Evolutionary conservation across 2,888 invertebrate genomes (phyloP), one percentile per base, ranked within the genome.

Genomic region (Pollenia labialis): DNA sequence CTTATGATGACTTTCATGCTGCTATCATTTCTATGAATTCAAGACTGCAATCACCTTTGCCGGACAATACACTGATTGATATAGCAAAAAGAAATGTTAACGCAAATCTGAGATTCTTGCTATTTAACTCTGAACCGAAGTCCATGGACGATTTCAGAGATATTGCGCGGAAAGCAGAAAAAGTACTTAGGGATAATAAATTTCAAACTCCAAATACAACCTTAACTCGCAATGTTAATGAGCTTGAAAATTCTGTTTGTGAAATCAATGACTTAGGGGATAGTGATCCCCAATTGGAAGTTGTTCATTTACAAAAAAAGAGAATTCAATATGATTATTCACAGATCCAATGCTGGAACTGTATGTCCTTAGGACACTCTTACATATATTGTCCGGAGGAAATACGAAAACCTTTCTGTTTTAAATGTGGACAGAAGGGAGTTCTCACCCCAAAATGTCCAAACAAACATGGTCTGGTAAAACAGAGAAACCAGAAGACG

Each of bases 351-450:
- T 62, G 75, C 42, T 75, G 75, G 75, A 75, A 75, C 18, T 75
- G 75, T 14, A n/a, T 32, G 52, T 12, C 62, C 12, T 10, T 50
- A 4, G 75, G 75, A 4, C 75, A 75, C 42, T 75, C 62, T 4
- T 76, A 64, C n/a, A 76, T 76, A 12, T 76, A 76, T n/a, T 76
- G 76, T 14, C 18, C 16, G 4, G 52, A 44, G 1, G 44, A 66
- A 40, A n/a, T 8, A 9, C 50, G 42, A 16, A 32, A 16, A 16
- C 16, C 9, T 23, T 64, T 76, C 23, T 76, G 76, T 14, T 76
- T 48, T 23, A 76, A 76, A 23, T 76, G 64, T 42, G 76, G 76
- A n/a, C n/a, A n/a, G n/a, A n/a, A n/a, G n/a, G n/a, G n/a, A n/a
- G n/a, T n/a, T n/a, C n/a, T n/a, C n/a, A n/a, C n/a, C n/a, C n/a